Conservation (phyloP, 2,797 vertebrate species). For the Picus viridis region DNA sequence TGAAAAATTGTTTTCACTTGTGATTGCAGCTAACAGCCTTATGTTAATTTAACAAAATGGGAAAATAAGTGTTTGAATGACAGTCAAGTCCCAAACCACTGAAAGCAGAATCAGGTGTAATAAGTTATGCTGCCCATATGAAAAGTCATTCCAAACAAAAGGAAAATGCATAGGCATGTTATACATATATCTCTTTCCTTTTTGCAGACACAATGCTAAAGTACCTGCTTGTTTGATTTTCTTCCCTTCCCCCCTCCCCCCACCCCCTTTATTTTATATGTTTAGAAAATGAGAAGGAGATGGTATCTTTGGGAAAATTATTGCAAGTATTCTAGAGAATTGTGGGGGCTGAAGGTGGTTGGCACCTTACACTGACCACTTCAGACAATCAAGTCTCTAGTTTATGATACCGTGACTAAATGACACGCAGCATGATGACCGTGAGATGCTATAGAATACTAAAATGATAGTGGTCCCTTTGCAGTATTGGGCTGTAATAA, state of each 20-base stretch:
- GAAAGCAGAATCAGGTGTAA: not conserved
- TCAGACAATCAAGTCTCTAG: not conserved
- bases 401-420: not conserved
- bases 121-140: not conserved
- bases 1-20: not conserved
- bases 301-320: not conserved
- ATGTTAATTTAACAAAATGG: not conserved
- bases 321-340: not conserved
- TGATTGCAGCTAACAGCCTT: not conserved
- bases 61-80: not conserved
- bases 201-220: not conserved
- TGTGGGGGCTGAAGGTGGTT: not conserved
- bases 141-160: not conserved
- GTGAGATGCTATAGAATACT: constrained; percentile 5
- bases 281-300: not conserved
- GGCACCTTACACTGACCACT: not conserved
- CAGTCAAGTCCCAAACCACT: not conserved
- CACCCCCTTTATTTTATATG: not conserved
- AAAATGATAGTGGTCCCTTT: not conserved
- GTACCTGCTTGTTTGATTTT: not conserved
- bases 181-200: not conserved
- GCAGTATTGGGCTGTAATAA: not conserved
- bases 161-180: not conserved
- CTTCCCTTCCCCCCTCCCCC: no score
- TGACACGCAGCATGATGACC: not conserved